Evolutionary conservation across 2,797 vertebrate genomes (phyloP).

Genomic region (Microctenopoma stevenorrisi): DNA sequence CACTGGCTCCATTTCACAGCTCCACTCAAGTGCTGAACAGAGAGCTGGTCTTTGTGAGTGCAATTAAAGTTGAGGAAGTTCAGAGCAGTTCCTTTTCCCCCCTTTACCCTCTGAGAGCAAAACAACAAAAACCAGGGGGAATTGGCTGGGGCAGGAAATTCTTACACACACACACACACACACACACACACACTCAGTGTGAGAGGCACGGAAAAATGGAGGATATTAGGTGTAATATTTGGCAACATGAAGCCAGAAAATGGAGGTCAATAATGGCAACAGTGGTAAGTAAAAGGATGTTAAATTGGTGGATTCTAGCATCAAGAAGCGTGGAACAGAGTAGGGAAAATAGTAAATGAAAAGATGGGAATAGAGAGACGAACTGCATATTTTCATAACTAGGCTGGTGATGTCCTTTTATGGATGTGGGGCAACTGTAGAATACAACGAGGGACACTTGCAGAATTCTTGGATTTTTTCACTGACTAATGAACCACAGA

Average conservation of each 20-base stretch:
- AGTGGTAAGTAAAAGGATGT: not conserved
- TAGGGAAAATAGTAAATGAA: too few relatives aligned
- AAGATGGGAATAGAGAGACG: too few relatives aligned
- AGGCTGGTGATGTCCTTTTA: too few relatives aligned
- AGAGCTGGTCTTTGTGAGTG: conserved; percentile 27
- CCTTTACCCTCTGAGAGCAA: conserved; percentile 35
- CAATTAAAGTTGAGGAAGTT: conserved; percentile 59
- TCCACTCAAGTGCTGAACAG: conserved; percentile 30
- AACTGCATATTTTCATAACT: too few relatives aligned
- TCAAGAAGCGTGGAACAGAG: too few relatives aligned
- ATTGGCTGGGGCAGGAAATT: conserved; percentile 14
- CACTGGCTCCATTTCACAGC: conserved; percentile 26
- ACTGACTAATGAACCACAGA: too few relatives aligned
- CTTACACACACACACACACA: not conserved
- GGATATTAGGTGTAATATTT: conserved; percentile 4
- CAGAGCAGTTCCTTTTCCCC: conserved; percentile 27
- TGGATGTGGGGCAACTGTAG: too few relatives aligned
- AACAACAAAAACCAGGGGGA: conserved; percentile 38
- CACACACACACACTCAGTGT: not conserved
- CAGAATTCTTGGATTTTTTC: too few relatives aligned
- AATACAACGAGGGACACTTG: too few relatives aligned
- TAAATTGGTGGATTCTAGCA: not conserved
- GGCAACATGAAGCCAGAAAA: conserved; percentile 5
- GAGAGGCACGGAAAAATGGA: not conserved
- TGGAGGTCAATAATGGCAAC: conserved; percentile 10